Conservation (phyloP, 1,140 invertebrate species). For the Colletes latitarsis region DNA sequence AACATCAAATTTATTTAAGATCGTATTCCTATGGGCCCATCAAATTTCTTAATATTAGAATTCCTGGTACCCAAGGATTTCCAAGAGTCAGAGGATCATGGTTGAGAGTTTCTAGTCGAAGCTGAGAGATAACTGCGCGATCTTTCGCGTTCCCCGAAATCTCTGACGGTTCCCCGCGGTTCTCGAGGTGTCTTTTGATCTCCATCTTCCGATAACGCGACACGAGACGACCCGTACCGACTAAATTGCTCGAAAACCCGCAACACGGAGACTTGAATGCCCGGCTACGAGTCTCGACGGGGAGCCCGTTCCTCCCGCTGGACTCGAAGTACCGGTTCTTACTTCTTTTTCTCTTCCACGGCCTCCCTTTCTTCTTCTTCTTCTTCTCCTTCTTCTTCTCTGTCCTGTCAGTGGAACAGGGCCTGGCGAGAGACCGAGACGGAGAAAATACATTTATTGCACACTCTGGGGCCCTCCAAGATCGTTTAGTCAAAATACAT, state of each 20-base stretch:
- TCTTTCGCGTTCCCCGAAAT: no score
- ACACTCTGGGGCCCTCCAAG: no score
- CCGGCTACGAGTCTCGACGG: conserved; percentile 14
- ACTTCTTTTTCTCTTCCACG: conserved; percentile 58
- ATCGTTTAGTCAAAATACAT: not conserved
- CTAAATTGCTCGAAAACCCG: conserved; percentile 30
- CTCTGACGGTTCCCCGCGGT: no score
- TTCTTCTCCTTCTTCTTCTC: conserved; percentile 39
- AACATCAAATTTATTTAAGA: no score
- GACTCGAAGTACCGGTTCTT: conserved; percentile 65
- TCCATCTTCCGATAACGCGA: conserved; percentile 7
- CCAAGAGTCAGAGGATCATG: no score
- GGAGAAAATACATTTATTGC: not conserved
- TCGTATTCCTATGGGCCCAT: no score
- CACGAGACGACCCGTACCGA: not conserved
- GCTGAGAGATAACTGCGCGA: no score
- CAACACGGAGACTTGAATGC: not conserved
- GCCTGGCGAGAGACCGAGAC: not conserved
- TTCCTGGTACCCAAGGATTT: no score
- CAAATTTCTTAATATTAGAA: no score
- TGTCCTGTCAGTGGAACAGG: conserved; percentile 2
- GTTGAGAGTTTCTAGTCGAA: no score
- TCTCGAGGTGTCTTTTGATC: not conserved
- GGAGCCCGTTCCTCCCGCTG: conserved; percentile 45
- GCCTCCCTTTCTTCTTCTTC: conserved; percentile 32